Percentiles rank a stretch among this genome's conserved stretches.
Conservation (phyloP, 2,888 invertebrate genomes). For the Phoronis australis region DNA sequence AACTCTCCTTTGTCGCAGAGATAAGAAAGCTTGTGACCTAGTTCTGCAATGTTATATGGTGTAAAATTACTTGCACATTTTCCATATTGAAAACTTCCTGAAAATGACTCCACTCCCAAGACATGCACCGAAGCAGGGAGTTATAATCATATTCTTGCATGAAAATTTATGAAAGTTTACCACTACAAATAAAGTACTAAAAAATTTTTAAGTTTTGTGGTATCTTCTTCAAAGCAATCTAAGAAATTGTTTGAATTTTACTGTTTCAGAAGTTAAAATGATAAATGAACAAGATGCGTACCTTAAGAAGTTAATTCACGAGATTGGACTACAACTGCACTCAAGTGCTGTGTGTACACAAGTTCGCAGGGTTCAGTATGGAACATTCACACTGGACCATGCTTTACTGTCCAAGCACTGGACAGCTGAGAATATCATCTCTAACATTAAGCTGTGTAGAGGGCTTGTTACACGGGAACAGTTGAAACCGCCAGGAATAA, state of each 20-base stretch:
- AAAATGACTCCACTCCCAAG: too few relatives aligned
- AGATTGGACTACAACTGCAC: constrained; percentile 74
- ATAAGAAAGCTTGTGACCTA: too few relatives aligned
- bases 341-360: constrained; percentile 75
- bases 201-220: too few relatives aligned
- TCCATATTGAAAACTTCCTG: too few relatives aligned
- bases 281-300: constrained; percentile 73
- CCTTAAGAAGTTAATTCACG: constrained; percentile 72
- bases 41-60: too few relatives aligned
- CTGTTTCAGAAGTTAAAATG: constrained; percentile 70
- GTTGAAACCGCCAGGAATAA: too few relatives aligned
- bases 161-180: too few relatives aligned
- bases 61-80: too few relatives aligned
- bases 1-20: too few relatives aligned
- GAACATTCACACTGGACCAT: constrained; percentile 70
- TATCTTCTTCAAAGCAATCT: not conserved
- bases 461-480: constrained; percentile 17
- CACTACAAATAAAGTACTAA: too few relatives aligned
- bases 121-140: too few relatives aligned
- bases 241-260: not conserved
- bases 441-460: constrained; percentile 30
- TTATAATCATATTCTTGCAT: too few relatives aligned
- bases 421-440: constrained; percentile 25
- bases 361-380: constrained; percentile 76
- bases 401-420: constrained; percentile 77